Percentiles rank a stretch among this genome's conserved stretches.
These are phyloP conservation scores for Sialis fuliginosa DNA, from an alignment of 2,888 invertebrate species.

Conservation along the genomic window DNA sequence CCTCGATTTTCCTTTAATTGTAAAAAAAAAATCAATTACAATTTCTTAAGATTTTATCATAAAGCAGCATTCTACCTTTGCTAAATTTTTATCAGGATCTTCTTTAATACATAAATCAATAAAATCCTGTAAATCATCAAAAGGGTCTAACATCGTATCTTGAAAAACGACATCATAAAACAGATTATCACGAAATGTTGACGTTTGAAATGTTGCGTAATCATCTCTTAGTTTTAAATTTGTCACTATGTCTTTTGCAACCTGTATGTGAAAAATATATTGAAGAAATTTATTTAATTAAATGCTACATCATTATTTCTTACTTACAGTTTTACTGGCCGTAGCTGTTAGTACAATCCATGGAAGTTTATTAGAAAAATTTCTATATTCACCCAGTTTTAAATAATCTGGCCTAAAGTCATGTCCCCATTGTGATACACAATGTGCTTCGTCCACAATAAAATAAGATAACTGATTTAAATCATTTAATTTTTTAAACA, in stretches of 20 bases:
- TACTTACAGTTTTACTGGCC: constrained; percentile 45
- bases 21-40: not conserved
- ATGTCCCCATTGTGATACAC: constrained; percentile 98
- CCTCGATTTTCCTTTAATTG: constrained; percentile 24
- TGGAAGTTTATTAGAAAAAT: constrained; percentile 46
- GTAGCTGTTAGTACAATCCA: constrained; percentile 95
- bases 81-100: not conserved
- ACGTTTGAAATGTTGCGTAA: constrained; percentile 47
- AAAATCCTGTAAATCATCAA: constrained; percentile 61
- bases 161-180: constrained; percentile 88
- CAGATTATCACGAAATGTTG: constrained; percentile 83
- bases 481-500: constrained; percentile 51
- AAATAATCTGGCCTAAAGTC: constrained; percentile 93
- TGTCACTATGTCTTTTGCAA: constrained; percentile 63
- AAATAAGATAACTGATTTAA: constrained; percentile 71
- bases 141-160: constrained; percentile 66
- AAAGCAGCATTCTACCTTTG: not conserved
- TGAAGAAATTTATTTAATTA: not conserved
- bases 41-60: too few relatives aligned
- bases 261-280: constrained; percentile 28
- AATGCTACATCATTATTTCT: not conserved
- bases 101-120: constrained; percentile 42
- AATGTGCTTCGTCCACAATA: constrained; percentile 95
- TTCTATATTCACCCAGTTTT: constrained; percentile 57
- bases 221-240: constrained; percentile 39